Base-by-base conservation (phyloP, 2,113 vertebrate genomes). In the Muntiacus reevesi region DNA sequence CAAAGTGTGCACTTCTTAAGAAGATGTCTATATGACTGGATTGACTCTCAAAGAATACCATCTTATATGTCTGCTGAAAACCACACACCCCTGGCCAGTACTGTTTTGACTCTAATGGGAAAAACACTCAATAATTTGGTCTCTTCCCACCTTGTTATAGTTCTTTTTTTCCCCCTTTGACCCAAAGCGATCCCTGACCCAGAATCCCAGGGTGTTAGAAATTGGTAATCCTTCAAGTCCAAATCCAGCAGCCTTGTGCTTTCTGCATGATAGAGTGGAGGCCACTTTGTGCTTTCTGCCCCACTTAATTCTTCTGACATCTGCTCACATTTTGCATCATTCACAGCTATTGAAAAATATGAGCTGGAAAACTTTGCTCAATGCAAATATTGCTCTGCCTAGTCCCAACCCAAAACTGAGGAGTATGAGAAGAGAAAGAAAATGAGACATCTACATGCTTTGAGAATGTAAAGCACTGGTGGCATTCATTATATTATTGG, bases 141-240 rank as follows among this genome's bases (percentile, higher is more conserved):
- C 27, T 97, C 50, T 89, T 95, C 79, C 33, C 27, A 74, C 43
- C 17, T 87, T 30, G 62, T 92, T 45, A 30, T 43, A 81, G 27
- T 60, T 30, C 23, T n/a, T 71, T 55, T 55, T 59, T 21, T 4
- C 3, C 6, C 14, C 50, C 45, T 9, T 54, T 79, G 40, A 59
- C 54, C 76, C 64, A 96, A 97, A 96, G 91, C 96, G 87, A 43
- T 93, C 57, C 76, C 59, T 97, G 95, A 93, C 93, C 89, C 84
- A 79, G 76, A 97, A 94, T 93, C 67, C n/a, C 59, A 94, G 74
- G 43, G 36, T 94, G 16, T 89, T 85, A 94, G 57, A 91, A 89
- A 97, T 10, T 83, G 50, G 91, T 59, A 45, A 67, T 95, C 87
- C 85, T 92, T 96, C 74, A 84, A 93, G 92, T 90, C 67, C 57